Evolutionary conservation across 2,888 invertebrate species (phyloP).

Genomic region (Anthophora plumipes): DNA sequence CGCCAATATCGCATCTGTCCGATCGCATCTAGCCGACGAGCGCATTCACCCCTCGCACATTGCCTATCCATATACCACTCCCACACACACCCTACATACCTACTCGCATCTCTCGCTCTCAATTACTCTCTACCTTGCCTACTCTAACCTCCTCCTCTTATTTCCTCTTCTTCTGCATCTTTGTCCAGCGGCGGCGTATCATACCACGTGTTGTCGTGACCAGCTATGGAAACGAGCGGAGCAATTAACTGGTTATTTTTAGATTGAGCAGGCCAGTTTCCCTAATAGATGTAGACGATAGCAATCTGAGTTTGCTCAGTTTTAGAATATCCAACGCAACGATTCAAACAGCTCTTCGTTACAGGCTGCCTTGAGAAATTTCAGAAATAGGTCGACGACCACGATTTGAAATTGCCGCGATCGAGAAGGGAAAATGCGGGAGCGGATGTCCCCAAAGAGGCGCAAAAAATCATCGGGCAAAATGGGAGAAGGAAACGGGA

Average conservation of each 20-base stretch:
- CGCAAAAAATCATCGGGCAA: conserved; percentile 5
- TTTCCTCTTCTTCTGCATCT: background rate
- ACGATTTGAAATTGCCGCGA: background rate
- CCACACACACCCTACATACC: background rate
- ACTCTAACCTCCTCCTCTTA: too few relatives aligned
- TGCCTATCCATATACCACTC: conserved; percentile 7
- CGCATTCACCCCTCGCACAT: conserved; percentile 73
- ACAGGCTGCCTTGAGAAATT: too few relatives aligned
- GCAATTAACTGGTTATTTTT: too few relatives aligned
- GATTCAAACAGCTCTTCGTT: too few relatives aligned
- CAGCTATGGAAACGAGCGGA: too few relatives aligned
- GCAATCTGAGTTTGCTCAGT: too few relatives aligned
- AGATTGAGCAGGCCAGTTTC: too few relatives aligned
- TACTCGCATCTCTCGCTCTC: conserved; percentile 15
- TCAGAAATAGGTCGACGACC: too few relatives aligned
- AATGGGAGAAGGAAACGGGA: conserved; percentile 19
- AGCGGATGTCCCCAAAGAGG: background rate
- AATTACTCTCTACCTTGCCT: conserved; percentile 9
- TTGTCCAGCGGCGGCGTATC: background rate
- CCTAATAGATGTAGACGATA: too few relatives aligned
- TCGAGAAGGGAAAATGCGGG: background rate
- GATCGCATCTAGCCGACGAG: conserved; percentile 77
- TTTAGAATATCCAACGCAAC: too few relatives aligned
- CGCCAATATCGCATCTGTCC: conserved; percentile 83
- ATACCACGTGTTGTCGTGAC: too few relatives aligned